phyloP scores from a whole-genome alignment of 2,797 vertebrate genomes.

The Notamacropus eugenii region DNA sequence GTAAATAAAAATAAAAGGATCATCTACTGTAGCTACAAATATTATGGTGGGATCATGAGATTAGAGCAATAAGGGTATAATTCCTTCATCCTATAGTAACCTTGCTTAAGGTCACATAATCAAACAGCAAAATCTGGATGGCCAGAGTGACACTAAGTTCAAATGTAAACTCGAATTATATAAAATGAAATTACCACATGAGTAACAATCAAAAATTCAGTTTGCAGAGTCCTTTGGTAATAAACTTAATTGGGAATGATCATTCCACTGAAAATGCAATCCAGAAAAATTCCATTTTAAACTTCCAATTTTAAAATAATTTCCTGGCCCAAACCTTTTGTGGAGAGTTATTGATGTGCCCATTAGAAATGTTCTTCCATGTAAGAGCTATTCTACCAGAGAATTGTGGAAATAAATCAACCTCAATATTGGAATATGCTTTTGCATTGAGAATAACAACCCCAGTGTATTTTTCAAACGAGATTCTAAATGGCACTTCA shows the following conservation, averaged over 20 bases:
- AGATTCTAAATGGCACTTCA: constrained; percentile 42
- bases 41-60: background rate
- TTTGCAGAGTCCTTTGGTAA: background rate
- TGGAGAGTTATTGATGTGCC: background rate
- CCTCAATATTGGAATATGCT: constrained; percentile 25
- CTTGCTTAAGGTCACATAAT: background rate
- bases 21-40: constrained; percentile 19
- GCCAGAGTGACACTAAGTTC: constrained; percentile 21
- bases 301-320: constrained; percentile 34
- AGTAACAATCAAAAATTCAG: background rate
- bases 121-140: background rate
- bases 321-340: background rate
- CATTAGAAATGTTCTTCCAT: background rate
- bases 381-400: background rate
- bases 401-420: background rate
- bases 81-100: background rate
- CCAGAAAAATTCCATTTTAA: constrained; percentile 16
- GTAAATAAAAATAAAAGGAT: constrained; percentile 32
- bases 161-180: background rate
- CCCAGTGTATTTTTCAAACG: background rate
- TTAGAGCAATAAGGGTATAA: background rate
- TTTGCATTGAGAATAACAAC: background rate
- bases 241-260: constrained; percentile 25
- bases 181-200: constrained; percentile 36
- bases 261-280: constrained; percentile 38